Evolutionary conservation across 2,888 invertebrate species (phyloP).

Genomic region (Alloplasta piceator): DNA sequence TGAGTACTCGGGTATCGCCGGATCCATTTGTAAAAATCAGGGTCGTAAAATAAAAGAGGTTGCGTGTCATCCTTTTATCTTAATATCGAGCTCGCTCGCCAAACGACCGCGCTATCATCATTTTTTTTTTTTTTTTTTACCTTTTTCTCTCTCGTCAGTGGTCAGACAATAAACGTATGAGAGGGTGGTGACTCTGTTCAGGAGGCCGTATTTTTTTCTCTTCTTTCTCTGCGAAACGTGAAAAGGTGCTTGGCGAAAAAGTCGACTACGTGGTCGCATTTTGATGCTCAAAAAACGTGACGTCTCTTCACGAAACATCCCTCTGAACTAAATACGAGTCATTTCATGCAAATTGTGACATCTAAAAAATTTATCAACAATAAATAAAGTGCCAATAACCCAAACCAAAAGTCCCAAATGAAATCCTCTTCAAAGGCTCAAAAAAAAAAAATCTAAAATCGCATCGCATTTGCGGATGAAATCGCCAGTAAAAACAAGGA

Average conservation of each 20-base stretch:
- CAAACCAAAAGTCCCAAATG: too few species aligned
- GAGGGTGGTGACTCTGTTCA: slow-evolving; percentile 48
- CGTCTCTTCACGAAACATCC: slow-evolving; percentile 1
- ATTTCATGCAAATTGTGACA: too few species aligned
- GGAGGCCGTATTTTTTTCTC: slow-evolving; percentile 8
- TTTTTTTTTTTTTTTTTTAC: slow-evolving; percentile 25
- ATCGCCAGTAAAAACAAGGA: too few species aligned
- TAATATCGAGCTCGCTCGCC: slow-evolving; percentile 34
- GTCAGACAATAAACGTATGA: slow-evolving; percentile 47
- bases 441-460: too few species aligned
- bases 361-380: too few species aligned
- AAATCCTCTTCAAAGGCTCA: too few species aligned
- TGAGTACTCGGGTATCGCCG: too few species aligned
- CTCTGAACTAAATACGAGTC: background rate
- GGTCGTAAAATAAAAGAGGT: slow-evolving; percentile 11
- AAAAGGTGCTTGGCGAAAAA: slow-evolving; percentile 50
- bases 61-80: slow-evolving; percentile 34
- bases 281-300: slow-evolving; percentile 2
- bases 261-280: slow-evolving; percentile 51
- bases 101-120: slow-evolving; percentile 25
- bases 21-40: too few species aligned
- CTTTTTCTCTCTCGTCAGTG: slow-evolving; percentile 9
- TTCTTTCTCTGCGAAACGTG: slow-evolving; percentile 49
- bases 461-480: too few species aligned
- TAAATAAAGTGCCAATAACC: too few species aligned